Conservation (phyloP, 1,140 invertebrate species). For the Drosophila virilis region DNA sequence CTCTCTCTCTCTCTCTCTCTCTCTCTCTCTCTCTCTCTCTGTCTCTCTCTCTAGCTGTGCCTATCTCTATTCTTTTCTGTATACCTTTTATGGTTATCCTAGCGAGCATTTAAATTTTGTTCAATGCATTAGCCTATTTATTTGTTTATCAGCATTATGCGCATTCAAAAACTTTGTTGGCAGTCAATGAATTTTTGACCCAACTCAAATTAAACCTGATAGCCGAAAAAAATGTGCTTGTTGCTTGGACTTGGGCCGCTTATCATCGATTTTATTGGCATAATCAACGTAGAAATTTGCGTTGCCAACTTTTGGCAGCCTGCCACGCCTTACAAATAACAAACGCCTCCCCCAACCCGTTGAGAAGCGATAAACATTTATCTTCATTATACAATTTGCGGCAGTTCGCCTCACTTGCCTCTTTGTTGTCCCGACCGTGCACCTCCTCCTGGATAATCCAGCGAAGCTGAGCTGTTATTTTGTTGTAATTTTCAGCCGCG, state of each 20-base stretch:
- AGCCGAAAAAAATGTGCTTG: conserved; percentile 46
- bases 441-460: not conserved
- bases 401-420: conserved; percentile 35
- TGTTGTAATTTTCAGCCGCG: conserved; percentile 22
- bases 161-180: conserved; percentile 48
- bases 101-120: conserved; percentile 53
- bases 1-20: not conserved
- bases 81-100: conserved; percentile 3
- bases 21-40: conserved; percentile 6
- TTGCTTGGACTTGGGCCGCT: conserved; percentile 49
- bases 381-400: conserved; percentile 80
- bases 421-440: not conserved
- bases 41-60: conserved; percentile 1
- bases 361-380: conserved; percentile 75
- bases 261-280: conserved; percentile 81
- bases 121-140: conserved; percentile 63
- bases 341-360: conserved; percentile 9
- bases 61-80: conserved; percentile 16
- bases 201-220: conserved; percentile 44
- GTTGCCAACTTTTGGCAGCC: conserved; percentile 71
- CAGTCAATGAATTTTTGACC: conserved; percentile 30
- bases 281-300: conserved; percentile 78
- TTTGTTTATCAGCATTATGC: conserved; percentile 48
- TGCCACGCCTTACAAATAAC: conserved; percentile 56
- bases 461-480: conserved; percentile 28